Evolutionary conservation across 2,797 vertebrate species (phyloP).

Genomic region (Phalanger gymnotis): DNA sequence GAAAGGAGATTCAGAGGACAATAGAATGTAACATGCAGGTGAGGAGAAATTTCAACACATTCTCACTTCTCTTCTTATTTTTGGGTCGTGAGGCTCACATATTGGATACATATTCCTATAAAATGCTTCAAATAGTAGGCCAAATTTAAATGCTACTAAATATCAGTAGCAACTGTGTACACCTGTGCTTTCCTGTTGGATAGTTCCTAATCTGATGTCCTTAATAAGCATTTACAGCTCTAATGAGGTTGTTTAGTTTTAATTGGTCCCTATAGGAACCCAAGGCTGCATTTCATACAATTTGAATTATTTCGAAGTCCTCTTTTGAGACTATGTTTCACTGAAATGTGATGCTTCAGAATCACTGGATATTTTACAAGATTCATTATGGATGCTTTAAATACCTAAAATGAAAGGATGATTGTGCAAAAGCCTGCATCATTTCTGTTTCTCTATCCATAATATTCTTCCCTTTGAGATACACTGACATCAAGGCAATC

Average conservation of each 20-base stretch:
- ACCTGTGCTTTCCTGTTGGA: slow-evolving; percentile 67
- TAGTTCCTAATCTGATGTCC: slow-evolving; percentile 50
- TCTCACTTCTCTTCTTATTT: neutral
- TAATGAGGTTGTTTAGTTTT: slow-evolving; percentile 73
- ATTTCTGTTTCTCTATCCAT: neutral
- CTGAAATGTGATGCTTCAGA: neutral
- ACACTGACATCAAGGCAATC: neutral
- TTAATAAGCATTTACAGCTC: slow-evolving; percentile 56
- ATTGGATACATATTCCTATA: slow-evolving; percentile 35
- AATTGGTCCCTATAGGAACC: slow-evolving; percentile 67
- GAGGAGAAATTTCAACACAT: neutral
- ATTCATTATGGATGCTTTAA: neutral
- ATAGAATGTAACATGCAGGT: neutral
- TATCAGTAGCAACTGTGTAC: slow-evolving; percentile 59
- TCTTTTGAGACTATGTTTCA: slow-evolving; percentile 16
- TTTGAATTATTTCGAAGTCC: slow-evolving; percentile 61
- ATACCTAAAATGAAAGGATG: neutral
- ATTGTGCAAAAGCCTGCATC: neutral
- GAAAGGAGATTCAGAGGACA: neutral
- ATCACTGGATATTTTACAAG: neutral
- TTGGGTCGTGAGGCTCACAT: neutral
- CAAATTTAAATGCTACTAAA: slow-evolving; percentile 69
- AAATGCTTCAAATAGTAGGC: slow-evolving; percentile 66
- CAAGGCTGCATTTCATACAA: slow-evolving; percentile 3
- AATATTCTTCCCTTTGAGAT: neutral